Conservation (phyloP, 2,888 invertebrate species). For the Drosophila affinis region DNA sequence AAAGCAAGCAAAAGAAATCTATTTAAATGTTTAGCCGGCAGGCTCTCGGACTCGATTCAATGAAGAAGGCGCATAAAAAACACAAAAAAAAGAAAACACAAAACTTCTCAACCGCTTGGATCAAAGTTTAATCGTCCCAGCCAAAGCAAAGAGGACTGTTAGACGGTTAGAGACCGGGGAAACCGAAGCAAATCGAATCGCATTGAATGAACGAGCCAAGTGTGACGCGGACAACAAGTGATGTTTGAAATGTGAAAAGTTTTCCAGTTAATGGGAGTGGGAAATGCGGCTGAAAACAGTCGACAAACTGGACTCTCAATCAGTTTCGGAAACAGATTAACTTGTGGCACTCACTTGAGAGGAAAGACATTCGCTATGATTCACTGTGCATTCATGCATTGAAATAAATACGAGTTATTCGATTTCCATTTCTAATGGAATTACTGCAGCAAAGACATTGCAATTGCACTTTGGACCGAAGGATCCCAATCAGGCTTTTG, state of each 20-base stretch:
- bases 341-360: too few species aligned
- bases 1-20: conserved; percentile 17
- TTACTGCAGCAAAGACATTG: background rate
- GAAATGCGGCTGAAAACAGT: background rate
- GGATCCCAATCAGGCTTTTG: conserved; percentile 14
- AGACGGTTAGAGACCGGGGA: background rate
- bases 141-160: conserved; percentile 14
- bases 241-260: conserved; percentile 1
- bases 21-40: conserved; percentile 36
- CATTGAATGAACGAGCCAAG: conserved; percentile 31
- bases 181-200: background rate
- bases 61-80: conserved; percentile 4
- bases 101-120: conserved; percentile 30
- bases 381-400: too few species aligned
- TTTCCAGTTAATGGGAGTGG: background rate
- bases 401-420: too few species aligned
- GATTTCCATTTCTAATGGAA: background rate
- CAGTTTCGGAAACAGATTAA: too few species aligned
- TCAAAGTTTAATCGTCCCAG: conserved; percentile 45
- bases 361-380: too few species aligned
- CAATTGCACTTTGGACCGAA: too few species aligned
- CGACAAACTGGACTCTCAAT: too few species aligned
- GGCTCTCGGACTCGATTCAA: conserved; percentile 9
- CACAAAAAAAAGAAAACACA: background rate
- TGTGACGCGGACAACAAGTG: conserved; percentile 24